Conservation (phyloP, 2,888 invertebrate species). For the Tenthredo mesomela region DNA sequence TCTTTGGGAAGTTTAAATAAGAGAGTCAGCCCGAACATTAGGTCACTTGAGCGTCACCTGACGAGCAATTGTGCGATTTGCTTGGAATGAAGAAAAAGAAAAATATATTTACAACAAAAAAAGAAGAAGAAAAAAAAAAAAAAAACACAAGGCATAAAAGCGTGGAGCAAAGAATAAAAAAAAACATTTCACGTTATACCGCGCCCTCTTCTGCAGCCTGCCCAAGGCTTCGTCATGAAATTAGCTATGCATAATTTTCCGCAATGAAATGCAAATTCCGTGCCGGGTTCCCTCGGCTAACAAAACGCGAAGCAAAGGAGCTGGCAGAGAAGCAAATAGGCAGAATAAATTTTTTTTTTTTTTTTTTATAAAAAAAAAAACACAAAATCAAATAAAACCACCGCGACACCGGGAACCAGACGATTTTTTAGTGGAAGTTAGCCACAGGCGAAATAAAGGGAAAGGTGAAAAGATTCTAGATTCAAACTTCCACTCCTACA, state of each 20-base stretch:
- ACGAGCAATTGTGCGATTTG: conserved; percentile 12
- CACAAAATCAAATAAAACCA: neutral
- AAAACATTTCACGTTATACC: conserved; percentile 22
- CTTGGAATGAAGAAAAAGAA: neutral
- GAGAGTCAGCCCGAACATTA: neutral
- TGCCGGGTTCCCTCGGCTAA: conserved; percentile 29
- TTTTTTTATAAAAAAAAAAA: neutral
- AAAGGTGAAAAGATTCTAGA: neutral
- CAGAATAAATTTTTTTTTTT: neutral
- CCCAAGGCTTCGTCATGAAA: conserved; percentile 48
- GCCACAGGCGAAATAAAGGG: neutral
- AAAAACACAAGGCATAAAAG: neutral
- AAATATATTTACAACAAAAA: too few species aligned
- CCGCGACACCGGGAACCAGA: neutral
- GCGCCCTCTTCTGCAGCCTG: conserved; percentile 20
- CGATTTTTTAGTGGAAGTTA: neutral
- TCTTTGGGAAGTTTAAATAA: conserved; percentile 53
- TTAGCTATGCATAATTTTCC: conserved; percentile 58
- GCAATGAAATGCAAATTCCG: conserved; percentile 54
- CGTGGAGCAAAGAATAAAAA: neutral
- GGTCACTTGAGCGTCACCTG: conserved; percentile 11
- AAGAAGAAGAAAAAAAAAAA: neutral
- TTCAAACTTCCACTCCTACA: neutral
- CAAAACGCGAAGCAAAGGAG: conserved; percentile 38
- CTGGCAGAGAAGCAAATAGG: conserved; percentile 30